Conservation (phyloP, 2,797 vertebrate species). For the Capromys pilorides region DNA sequence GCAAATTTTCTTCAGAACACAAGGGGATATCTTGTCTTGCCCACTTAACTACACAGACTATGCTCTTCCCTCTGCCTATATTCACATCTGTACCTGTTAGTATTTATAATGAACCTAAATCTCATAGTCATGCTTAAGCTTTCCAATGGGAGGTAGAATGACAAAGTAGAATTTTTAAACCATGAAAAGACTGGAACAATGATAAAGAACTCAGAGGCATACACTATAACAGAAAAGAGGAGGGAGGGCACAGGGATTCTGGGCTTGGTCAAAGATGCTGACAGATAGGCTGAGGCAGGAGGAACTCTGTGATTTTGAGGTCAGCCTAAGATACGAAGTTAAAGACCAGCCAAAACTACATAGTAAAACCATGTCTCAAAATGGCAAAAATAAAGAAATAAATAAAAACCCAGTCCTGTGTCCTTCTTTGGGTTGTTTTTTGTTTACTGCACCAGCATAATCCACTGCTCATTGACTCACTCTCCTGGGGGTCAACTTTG, state of each 20-base stretch:
- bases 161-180: neutral
- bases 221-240: neutral
- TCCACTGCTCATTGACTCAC: neutral
- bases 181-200: neutral
- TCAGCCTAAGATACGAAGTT: neutral
- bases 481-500: neutral
- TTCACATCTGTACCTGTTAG: neutral
- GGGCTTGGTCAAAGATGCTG: neutral
- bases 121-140: neutral
- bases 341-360: neutral
- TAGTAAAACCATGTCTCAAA: neutral
- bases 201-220: neutral
- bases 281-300: neutral
- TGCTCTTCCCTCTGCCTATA: neutral
- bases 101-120: neutral
- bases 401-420: neutral
- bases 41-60: neutral
- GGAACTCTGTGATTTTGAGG: neutral
- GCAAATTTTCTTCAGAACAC: neutral
- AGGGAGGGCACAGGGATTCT: neutral
- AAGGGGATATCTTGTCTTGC: neutral
- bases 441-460: neutral
- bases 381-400: neutral
- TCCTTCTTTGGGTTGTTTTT: neutral
- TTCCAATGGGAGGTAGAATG: neutral